Evolutionary conservation across 2,113 vertebrate genomes (phyloP).

Genomic region (Megaceryle maxima): DNA sequence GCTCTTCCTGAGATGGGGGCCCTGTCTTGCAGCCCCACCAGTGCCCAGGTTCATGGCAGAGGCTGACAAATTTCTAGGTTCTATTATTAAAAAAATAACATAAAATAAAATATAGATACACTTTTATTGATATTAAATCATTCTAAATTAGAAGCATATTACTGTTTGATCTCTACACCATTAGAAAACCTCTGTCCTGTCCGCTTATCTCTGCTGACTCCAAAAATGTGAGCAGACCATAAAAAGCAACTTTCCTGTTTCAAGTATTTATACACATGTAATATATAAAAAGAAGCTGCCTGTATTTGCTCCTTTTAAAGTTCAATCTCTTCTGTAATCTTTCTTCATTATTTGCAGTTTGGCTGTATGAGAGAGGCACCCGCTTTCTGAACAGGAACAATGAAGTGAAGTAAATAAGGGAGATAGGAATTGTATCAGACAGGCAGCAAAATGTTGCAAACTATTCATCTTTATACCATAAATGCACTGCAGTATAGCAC

Average conservation of each 20-base stretch:
- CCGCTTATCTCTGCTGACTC: neutral
- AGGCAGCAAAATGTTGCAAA: neutral
- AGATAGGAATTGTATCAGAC: neutral
- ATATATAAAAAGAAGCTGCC: neutral
- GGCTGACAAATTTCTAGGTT: neutral
- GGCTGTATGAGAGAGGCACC: neutral
- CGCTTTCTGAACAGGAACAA: neutral
- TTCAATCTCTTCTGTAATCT: neutral
- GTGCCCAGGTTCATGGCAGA: neutral
- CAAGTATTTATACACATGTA: neutral
- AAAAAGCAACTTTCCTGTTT: neutral
- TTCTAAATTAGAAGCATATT: neutral
- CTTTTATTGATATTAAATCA: neutral
- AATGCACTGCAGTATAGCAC: neutral
- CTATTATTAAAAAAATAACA: neutral
- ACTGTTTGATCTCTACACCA: neutral
- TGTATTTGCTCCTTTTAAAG: neutral
- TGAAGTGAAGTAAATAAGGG: neutral
- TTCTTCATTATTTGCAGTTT: constrained; percentile 30
- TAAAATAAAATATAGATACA: neutral
- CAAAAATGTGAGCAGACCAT: neutral
- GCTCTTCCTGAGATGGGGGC: neutral
- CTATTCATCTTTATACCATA: neutral
- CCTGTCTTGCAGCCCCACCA: neutral
- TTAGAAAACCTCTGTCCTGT: neutral